phyloP scores from a whole-genome alignment of 2,888 invertebrate species.

The Bombyx huttoni region DNA sequence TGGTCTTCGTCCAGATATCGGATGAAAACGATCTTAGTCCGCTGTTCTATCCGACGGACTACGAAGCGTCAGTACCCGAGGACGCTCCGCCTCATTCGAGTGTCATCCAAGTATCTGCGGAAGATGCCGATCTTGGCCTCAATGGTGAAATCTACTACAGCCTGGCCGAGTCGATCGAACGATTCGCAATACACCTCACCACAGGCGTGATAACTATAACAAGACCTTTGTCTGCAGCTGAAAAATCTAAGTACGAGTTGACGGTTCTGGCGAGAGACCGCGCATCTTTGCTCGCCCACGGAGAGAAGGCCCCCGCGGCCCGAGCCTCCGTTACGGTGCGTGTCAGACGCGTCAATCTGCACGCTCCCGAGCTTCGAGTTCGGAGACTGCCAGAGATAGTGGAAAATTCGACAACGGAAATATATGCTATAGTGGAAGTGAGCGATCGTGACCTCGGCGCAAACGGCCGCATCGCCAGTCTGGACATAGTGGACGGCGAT shows the following conservation, averaged over 20 bases:
- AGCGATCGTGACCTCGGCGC: slow-evolving; percentile 86
- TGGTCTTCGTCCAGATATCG: slow-evolving; percentile 79
- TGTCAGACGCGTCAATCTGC: slow-evolving; percentile 87
- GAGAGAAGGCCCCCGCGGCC: slow-evolving; percentile 76
- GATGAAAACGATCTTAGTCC: slow-evolving; percentile 95
- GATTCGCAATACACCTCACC: slow-evolving; percentile 94
- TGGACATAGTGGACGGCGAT: slow-evolving; percentile 92
- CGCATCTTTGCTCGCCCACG: slow-evolving; percentile 74
- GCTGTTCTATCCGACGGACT: slow-evolving; percentile 91
- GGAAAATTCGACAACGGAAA: slow-evolving; percentile 85
- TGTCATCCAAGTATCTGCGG: slow-evolving; percentile 85
- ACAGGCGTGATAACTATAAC: slow-evolving; percentile 90
- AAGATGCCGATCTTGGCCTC: slow-evolving; percentile 95
- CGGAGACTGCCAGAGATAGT: slow-evolving; percentile 84
- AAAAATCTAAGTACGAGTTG: slow-evolving; percentile 79
- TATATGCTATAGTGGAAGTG: slow-evolving; percentile 91
- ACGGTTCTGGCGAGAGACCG: slow-evolving; percentile 90
- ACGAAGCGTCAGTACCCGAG: slow-evolving; percentile 89
- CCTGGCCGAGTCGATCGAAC: slow-evolving; percentile 83
- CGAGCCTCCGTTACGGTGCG: slow-evolving; percentile 83
- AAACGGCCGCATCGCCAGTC: slow-evolving; percentile 85
- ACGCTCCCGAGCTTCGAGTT: slow-evolving; percentile 87
- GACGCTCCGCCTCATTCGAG: slow-evolving; percentile 89
- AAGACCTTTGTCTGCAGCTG: slow-evolving; percentile 80
- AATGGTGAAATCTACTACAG: slow-evolving; percentile 99